Base-by-base conservation (phyloP, 2,888 invertebrate species). In the Callyntrura sp. region DNA sequence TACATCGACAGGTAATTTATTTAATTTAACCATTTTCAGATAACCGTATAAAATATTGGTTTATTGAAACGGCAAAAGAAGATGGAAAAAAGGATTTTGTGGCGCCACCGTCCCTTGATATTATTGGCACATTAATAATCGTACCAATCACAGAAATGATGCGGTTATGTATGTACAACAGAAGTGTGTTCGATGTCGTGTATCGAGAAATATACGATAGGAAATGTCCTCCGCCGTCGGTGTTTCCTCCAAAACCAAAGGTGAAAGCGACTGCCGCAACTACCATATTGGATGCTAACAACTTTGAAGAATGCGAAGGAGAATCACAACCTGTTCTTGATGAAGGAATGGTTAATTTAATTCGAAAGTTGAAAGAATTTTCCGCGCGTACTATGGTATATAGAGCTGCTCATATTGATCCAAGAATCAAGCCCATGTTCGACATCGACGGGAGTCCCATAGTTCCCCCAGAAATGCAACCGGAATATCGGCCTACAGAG, bases 351-450 rank as follows among this genome's bases (percentile, higher is more conserved):
- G 45, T n/a, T 5, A 70, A 20, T n/a, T 11, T 70, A 45, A 14
- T 70, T 17, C 12, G 45, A 0, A 70, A 43, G n/a, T 12, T 70
- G 11, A 43, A 45, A n/a, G 96, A 73, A 0, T 70, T 57, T 35
- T 17, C 51, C 0, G 84, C 11, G 11, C 12, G 84, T n/a, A 73
- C 70, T 4, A 57, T 65, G 23, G 70, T 55, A 0, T 55, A 84
- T 25, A 65, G 65, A 28, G 28, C 23, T 5, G 62, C 86, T 12
- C 20, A 48, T 8, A 65, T 86, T 51, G 78, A 86, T 20, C 86
- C 86, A 0, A 25, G 78, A 51, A 79, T 51, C 9, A 62, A 87
- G 23, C 86, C 86, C 0, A 68, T 79, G 86, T 65, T 51, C 62
- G 51, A 81, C 11, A 3, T 48, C 0, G 48, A 51, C 1, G 79